These are phyloP conservation scores for Loriculus beryllinus DNA, from an alignment of 2,797 vertebrate species.

Conservation along the genomic window DNA sequence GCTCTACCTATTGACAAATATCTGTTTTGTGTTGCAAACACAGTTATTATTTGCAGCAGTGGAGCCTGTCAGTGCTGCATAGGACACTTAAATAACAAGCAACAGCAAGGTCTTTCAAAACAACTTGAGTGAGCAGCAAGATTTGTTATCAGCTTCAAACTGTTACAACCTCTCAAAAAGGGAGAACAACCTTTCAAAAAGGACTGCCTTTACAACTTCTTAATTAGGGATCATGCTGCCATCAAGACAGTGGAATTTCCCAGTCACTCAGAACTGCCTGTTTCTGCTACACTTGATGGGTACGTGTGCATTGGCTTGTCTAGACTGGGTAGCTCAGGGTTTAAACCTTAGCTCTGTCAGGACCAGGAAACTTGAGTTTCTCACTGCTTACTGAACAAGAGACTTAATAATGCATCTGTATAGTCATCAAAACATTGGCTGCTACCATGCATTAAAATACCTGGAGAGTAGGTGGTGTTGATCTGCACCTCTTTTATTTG, in stretches of 20 bases:
- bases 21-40: not conserved
- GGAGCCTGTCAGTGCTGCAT: not conserved
- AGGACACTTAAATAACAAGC: not conserved
- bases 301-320: fast-evolving
- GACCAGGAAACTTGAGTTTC: not conserved
- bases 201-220: not conserved
- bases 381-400: not conserved
- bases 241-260: not conserved
- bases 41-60: not conserved
- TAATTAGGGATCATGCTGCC: not conserved
- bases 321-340: not conserved
- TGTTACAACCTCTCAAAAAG: not conserved
- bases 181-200: not conserved
- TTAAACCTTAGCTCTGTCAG: not conserved
- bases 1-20: not conserved
- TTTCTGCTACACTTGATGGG: not conserved
- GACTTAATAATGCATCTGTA: not conserved
- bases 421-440: not conserved
- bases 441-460: not conserved
- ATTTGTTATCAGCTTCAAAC: not conserved
- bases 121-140: not conserved
- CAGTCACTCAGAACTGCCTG: not conserved
- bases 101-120: not conserved
- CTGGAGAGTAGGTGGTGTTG: not conserved
- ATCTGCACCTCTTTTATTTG: not conserved